phyloP scores from a whole-genome alignment of 2,797 vertebrate species.

The Danio kyathit region DNA sequence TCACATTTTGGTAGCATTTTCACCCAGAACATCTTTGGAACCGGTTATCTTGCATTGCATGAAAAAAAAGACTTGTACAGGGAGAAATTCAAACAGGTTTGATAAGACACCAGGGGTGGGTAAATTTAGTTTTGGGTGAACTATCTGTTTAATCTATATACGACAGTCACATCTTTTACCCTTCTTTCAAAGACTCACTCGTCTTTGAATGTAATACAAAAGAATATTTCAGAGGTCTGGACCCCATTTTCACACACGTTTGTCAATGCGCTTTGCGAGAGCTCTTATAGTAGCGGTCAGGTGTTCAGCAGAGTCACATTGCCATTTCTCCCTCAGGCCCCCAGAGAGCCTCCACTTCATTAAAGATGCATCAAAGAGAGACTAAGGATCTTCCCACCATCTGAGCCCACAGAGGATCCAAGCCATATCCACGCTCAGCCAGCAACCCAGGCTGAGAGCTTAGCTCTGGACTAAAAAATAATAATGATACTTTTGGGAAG shows the following conservation, averaged over 20 bases:
- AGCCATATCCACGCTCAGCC: constrained; percentile 21
- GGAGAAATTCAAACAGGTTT: background rate
- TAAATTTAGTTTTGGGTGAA: too few species aligned
- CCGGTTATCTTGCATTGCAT: too few species aligned
- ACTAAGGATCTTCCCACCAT: constrained; percentile 26
- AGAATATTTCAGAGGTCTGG: constrained; percentile 9
- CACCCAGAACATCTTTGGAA: background rate
- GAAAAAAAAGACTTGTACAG: background rate
- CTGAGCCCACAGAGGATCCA: constrained; percentile 36
- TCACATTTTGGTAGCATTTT: too few species aligned
- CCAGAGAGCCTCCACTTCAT: constrained; percentile 31
- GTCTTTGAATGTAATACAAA: background rate
- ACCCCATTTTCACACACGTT: background rate
- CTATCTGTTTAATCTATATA: background rate
- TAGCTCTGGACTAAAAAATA: constrained; percentile 27
- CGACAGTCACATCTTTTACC: background rate
- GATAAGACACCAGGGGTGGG: background rate
- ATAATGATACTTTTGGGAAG: constrained; percentile 35
- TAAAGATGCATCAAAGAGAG: constrained; percentile 48
- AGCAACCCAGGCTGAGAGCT: constrained; percentile 10
- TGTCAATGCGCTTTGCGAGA: background rate
- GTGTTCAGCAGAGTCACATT: constrained; percentile 29
- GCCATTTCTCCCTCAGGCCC: constrained; percentile 1
- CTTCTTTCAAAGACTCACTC: background rate
- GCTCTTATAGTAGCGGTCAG: constrained; percentile 7